Base-by-base conservation (phyloP, 2,888 invertebrate genomes). In the Aquatica leii region DNA sequence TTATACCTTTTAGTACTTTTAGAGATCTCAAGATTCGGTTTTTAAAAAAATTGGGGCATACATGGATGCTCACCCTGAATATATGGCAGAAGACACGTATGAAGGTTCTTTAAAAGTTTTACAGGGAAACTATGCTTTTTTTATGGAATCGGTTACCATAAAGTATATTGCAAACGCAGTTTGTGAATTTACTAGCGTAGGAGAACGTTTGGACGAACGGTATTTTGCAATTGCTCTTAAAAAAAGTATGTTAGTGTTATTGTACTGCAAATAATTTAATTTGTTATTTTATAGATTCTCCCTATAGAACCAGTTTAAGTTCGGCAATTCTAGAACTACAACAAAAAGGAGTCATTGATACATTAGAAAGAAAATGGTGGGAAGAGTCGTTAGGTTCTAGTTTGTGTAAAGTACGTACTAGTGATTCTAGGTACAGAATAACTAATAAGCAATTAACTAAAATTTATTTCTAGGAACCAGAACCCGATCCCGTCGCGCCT, bases 301-400 rank as follows among this genome's bases (percentile, higher is more conserved):
- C 86, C 0, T 91, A 89, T 76, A 86, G 91, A 64, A 87, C 86
- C 65, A 82, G 84, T 52, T 86, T 94, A 59, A 92, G 89, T 67
- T 87, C 88, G 34, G 90, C 90, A 20, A 86, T 94, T 58, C 81
- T 94, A 11, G 86, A 87, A 71, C 81, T 94, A 17, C 91, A 92
- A 76, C 93, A 93, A 77, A 84, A 84, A 5, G 92, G 92, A 5
- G 84, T 86, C 50, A 85, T 94, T 53, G 88, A 86, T 31, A 84
- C 86, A 69, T 77, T 94, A 50, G 90, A 90, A 75, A 86, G 88
- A 55, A 86, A 87, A 74, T 94, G 94, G 94, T 94, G 94, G 94
- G 88, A 88, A 73, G 87, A 90, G 73, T 85, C 86, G 74, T 82
- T 87, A 53, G 90, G 89, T 0, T 90, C 89, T 9, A 88, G 88